These are phyloP conservation scores for Myiozetetes cayanensis DNA, from an alignment of 2,113 vertebrate species.

Conservation along the genomic window DNA sequence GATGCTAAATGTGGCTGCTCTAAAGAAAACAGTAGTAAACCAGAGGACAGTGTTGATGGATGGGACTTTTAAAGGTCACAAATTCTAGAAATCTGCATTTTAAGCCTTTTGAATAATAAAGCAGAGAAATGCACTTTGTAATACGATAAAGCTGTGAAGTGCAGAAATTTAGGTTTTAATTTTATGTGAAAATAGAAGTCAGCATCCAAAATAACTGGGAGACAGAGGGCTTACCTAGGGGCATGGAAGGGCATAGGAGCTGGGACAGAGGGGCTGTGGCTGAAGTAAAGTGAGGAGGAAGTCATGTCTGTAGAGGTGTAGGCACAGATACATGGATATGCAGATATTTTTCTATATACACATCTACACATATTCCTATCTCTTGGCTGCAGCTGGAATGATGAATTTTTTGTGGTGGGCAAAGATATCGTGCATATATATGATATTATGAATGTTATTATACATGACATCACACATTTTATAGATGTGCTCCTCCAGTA, in stretches of 20 bases:
- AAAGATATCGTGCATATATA: neutral
- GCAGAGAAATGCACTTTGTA: neutral
- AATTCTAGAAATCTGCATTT: neutral
- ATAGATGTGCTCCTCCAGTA: neutral
- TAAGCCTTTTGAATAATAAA: neutral
- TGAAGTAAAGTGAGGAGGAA: neutral
- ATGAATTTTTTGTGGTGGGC: neutral
- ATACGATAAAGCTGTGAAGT: neutral
- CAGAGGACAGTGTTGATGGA: neutral
- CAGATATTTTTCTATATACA: neutral
- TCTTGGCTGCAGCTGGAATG: neutral
- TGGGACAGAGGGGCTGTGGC: neutral
- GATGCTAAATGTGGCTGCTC: neutral
- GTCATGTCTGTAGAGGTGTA: neutral
- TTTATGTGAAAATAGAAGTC: neutral
- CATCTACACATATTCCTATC: neutral
- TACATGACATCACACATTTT: neutral
- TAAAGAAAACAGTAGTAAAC: neutral
- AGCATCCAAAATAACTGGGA: neutral
- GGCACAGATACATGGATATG: neutral
- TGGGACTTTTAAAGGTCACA: neutral
- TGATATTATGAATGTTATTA: neutral
- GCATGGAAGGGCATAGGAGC: neutral
- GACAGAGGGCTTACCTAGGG: neutral
- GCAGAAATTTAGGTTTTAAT: neutral